Evolutionary conservation across 30 jellyfish, hydroid and myxozoan species (phyloP), one percentile per base, ranked within the genome.

Genomic region (Mastigias papua): DNA sequence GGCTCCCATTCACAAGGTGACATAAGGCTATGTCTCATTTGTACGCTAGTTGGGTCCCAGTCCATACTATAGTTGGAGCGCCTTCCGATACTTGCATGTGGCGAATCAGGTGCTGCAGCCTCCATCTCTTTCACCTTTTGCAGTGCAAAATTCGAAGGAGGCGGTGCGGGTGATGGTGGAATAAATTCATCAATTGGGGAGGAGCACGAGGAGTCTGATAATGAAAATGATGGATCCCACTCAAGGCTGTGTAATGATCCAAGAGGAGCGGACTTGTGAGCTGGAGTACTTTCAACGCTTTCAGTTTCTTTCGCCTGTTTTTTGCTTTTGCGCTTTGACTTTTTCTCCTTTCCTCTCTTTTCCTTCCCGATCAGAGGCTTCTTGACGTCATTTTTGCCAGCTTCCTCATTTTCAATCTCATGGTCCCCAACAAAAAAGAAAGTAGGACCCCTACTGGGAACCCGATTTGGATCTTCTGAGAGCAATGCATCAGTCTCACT

Each of bases 1-100:
- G 97, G 97, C 64, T 90, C 97, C 97, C 97, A 90, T 23, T 90
- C 97, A 58, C 97, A 90, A 34, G 87, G 97, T 29, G 91, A 81
- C 10, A 72, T 83, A 8, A 77, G 81, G 68, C 90, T 81, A 69
- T 78, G 94, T 29, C 97, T 72, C 82, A 81, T 74, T 31, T 90
- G 97, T 10, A 90, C 94, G 23, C 94, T 82, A 1, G 97, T 90
- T 50, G 97, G 97, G 84, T 90, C 97, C 97, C 97, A 90, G 91
- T 90, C 97, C 97, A 90, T 90, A 66, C 97, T 90, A 69, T 60
- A 81, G 61, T 81, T 73, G 28, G 97, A 90, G 70, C 77, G 51
- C 34, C 90, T 48, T 31, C 92, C 97, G 32, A 66, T 34, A 46
- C 93, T 80, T 76, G 89, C 87, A 48, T 77, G 86, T 23, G 97